Base-by-base conservation (phyloP, 2,113 vertebrate genomes). In the Zootoca vivipara region DNA sequence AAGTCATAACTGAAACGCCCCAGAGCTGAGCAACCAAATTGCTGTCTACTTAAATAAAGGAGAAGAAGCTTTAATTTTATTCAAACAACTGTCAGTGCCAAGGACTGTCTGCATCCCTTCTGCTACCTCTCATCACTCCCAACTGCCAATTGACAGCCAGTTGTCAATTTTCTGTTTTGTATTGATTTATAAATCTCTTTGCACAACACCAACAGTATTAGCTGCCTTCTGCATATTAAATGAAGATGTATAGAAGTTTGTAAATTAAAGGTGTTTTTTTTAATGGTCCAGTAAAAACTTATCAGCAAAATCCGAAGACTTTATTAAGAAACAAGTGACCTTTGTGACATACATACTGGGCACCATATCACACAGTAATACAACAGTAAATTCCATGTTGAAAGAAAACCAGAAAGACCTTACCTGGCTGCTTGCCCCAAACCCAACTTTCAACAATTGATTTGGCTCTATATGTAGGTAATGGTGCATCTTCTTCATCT, bases 391-490 rank as follows among this genome's bases (percentile, higher is more conserved):
- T 58, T 7, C 30, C 18, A 77, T 78, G 90, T 20, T 56, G 22
- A 42, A 90, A 38, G 90, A 86, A 56, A 30, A 87, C 64, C 83
- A 75, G 24, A 79, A 93, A 88, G 1, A 85, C 12, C 52, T 56
- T 97, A 99, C 98, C 99, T 98, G 99, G 98, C 88, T 99, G 99
- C 87, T 93, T 97, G 67, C 99, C 98, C 99, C 99, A 99, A 82
- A 99, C 98, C 99, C 99, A 99, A 28, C 98, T 99, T 96, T 99
- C 98, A n/a, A 99, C 98, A 93, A 99, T 98, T 2, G 98, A 97
- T 94, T 97, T 98, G 89, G 97, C 97, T 79, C 93, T 94, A 92
- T 97, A 98, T 1, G 97, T 96, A n/a, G 98, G 97, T 0, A 95
- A 78, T 0, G 97, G 96, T 1, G 94, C 86, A 77, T 99, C 99